Percentiles rank a stretch among this genome's conserved stretches.
Evolutionary conservation across 2,113 vertebrate species (phyloP).

Genomic region (Ramphastos sulfuratus): DNA sequence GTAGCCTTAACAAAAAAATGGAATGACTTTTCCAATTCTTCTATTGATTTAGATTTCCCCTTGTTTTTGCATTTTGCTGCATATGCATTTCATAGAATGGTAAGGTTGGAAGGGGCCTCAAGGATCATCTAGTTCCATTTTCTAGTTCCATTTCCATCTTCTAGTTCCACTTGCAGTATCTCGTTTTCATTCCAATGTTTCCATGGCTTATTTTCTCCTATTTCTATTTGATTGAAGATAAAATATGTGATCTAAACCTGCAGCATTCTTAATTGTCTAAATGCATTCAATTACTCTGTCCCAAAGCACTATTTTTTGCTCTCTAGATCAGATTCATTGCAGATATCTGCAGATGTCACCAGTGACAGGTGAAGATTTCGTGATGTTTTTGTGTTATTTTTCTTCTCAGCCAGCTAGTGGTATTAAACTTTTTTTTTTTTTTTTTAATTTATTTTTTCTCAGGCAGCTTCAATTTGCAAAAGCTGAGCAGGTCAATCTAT

Average conservation of each 20-base stretch:
- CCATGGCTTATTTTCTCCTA: not conserved
- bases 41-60: not conserved
- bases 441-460: not conserved
- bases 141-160: too few species aligned
- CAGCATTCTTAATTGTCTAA: not conserved
- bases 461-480: constrained; percentile 34
- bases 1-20: not conserved
- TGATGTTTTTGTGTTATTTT: not conserved
- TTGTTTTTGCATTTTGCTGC: not conserved
- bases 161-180: not conserved
- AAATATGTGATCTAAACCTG: not conserved
- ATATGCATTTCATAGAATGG: too few species aligned
- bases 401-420: not conserved
- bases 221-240: not conserved
- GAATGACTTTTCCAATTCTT: not conserved
- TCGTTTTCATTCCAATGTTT: not conserved
- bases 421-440: not conserved
- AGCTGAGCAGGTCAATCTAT: constrained; percentile 61
- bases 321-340: not conserved
- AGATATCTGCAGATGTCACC: not conserved
- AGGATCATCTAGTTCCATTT: too few species aligned
- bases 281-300: not conserved
- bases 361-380: not conserved
- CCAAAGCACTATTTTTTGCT: not conserved
- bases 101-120: too few species aligned